These are phyloP conservation scores for Calidris pugnax DNA, from an alignment of 2,113 vertebrate species.

Conservation along the genomic window DNA sequence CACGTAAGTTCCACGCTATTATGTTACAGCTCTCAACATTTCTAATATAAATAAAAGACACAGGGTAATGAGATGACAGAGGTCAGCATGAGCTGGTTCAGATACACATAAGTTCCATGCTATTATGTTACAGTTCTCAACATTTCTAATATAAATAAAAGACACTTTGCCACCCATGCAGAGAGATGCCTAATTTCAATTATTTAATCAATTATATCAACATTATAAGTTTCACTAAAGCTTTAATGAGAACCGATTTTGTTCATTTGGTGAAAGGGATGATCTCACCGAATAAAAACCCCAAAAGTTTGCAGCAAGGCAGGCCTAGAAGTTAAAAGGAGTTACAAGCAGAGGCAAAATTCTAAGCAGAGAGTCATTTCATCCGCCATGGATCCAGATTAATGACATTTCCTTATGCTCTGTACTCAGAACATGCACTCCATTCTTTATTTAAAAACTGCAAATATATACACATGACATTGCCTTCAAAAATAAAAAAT, in stretches of 20 bases:
- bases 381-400: not conserved
- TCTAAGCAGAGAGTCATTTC: not conserved
- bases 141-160: not conserved
- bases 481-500: no score
- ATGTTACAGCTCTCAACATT: no score
- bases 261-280: not conserved
- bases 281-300: not conserved
- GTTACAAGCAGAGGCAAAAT: not conserved
- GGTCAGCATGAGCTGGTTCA: no score
- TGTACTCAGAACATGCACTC: not conserved
- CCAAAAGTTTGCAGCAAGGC: not conserved
- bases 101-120: accelerated
- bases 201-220: not conserved
- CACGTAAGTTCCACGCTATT: no score
- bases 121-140: not conserved
- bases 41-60: no score
- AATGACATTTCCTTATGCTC: not conserved
- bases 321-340: not conserved
- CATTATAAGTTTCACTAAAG: not conserved
- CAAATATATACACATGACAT: not conserved
- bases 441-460: not conserved
- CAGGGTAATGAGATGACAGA: no score
- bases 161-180: not conserved
- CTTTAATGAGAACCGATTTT: not conserved
- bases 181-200: not conserved